Evolutionary conservation across 1,140 invertebrate genomes (phyloP).

Genomic region (Drosophila repletoides): DNA sequence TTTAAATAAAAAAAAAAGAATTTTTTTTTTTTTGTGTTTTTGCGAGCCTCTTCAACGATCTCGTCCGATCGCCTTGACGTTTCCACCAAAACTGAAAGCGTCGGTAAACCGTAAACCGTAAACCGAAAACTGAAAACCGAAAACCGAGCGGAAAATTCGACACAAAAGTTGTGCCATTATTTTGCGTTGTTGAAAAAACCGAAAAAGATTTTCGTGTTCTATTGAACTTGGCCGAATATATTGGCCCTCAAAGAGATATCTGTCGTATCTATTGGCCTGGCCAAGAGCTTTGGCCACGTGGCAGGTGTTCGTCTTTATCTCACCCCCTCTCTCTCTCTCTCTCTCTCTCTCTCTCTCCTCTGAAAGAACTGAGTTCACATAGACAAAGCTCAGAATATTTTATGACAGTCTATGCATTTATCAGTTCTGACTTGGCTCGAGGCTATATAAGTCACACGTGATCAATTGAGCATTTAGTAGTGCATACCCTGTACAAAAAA

Average conservation of each 20-base stretch:
- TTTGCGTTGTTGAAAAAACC: slow-evolving; percentile 20
- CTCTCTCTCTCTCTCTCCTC: no score
- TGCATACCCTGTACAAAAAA: no score
- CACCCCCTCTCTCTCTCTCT: no score
- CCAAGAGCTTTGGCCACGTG: slow-evolving; percentile 8
- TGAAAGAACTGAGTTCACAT: slow-evolving; percentile 1
- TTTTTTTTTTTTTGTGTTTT: slow-evolving; percentile 19
- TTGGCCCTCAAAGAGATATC: slow-evolving; percentile 8
- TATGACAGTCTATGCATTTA: slow-evolving; percentile 17
- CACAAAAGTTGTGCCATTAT: slow-evolving; percentile 5
- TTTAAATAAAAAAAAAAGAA: slow-evolving; percentile 3
- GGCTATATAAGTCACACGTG: slow-evolving; percentile 15
- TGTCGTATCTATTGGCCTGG: neutral
- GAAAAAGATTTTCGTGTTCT: slow-evolving; percentile 19
- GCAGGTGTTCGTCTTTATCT: slow-evolving; percentile 8
- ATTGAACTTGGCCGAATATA: slow-evolving; percentile 39
- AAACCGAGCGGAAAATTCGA: slow-evolving; percentile 43
- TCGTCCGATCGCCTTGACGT: slow-evolving; percentile 67
- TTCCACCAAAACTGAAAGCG: slow-evolving; percentile 63
- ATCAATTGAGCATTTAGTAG: slow-evolving; percentile 10
- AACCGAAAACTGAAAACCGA: neutral
- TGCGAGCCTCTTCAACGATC: slow-evolving; percentile 15
- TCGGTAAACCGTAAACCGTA: neutral
- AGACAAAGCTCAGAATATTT: neutral
- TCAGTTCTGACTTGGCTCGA: slow-evolving; percentile 4